Base-by-base conservation (phyloP, 2,888 invertebrate genomes). In the Mactromeris polynyma region DNA sequence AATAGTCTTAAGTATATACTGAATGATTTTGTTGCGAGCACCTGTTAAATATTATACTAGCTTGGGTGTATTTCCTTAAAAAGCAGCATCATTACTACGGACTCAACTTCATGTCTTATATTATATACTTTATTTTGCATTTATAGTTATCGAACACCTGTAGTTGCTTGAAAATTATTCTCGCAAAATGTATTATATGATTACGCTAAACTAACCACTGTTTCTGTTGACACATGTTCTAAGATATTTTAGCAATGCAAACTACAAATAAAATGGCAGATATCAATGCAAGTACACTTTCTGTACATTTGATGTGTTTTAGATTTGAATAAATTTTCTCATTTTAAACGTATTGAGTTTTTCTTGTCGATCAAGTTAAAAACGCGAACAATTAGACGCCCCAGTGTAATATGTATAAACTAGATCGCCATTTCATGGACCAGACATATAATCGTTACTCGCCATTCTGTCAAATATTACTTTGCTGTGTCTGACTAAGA, bases 221-320 rank as follows among this genome's bases (percentile, higher is more conserved):
- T 64, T 64, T 64, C 26, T 64, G 58, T n/a, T 64, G 58, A 64
- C 58, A 26, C 11, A n/a, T 64, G 26, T 64, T 64, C 26, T 64
- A n/a, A 0, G 6, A 11, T 26, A 64, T n/a, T 46, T 46, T 36
- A 42, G 11, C 82, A 82, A 82, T 82, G 82, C 82, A 82, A 82
- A 64, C 26, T n/a, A 38, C 3, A 33, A 51, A 54, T 54, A 40
- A 69, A 82, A 82, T 82, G 82, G 69, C 82, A 82, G 82, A 40
- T 69, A 82, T 40, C 82, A 82, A 82, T 82, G 82, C 82, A 82
- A 82, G 40, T 82, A 64, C 58, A 64, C 7, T 26, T n/a, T 64
- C 4, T 64, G 36, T 77, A 40, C 77, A 31, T 21, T 77, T 77
- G 33, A 33, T 77, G 19, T 36, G 26, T 38, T 77, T 77, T 36